A percentile compares a stretch with the other conserved stretches of the same genome.
These are phyloP conservation scores for Campoletis raptor DNA, from an alignment of 2,888 invertebrate species.

Conservation along the genomic window DNA sequence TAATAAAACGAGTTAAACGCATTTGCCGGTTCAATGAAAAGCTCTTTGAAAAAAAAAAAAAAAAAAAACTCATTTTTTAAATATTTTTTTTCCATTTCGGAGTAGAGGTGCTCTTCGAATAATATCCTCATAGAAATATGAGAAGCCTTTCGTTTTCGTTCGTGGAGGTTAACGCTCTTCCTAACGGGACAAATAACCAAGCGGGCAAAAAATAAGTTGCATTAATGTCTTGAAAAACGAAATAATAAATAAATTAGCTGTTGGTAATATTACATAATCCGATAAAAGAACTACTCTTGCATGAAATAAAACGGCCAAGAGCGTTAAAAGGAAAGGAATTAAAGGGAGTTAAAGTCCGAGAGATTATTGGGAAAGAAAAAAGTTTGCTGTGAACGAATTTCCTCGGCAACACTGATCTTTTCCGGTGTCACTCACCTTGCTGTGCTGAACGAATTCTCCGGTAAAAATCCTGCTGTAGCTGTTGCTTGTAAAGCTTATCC, in stretches of 20 bases:
- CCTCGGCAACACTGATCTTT: conserved; percentile 54
- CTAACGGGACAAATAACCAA: not conserved
- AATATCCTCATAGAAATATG: not conserved
- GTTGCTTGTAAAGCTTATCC: conserved; percentile 58
- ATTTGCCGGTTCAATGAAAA: conserved; percentile 6
- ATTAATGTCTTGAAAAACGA: too few relatives aligned
- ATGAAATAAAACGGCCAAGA: not conserved
- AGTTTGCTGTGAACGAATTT: conserved; percentile 41
- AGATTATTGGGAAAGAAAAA: not conserved
- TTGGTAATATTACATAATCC: not conserved
- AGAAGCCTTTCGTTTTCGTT: not conserved
- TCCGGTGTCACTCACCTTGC: conserved; percentile 63
- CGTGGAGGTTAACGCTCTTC: not conserved
- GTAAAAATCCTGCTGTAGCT: conserved; percentile 55
- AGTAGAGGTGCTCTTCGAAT: not conserved
- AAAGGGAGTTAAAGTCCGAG: not conserved
- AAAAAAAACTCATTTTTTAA: not conserved
- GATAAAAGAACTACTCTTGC: not conserved
- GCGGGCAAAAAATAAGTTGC: not conserved
- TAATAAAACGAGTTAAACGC: conserved; percentile 15
- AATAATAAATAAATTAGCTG: not conserved
- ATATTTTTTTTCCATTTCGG: not conserved
- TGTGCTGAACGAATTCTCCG: conserved; percentile 53
- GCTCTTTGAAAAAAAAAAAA: not conserved
- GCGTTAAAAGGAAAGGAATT: conserved; percentile 9